Percentiles rank a stretch among this genome's conserved stretches.
phyloP scores from a whole-genome alignment of 2,797 vertebrate genomes.

The Tolypeutes matacus region DNA sequence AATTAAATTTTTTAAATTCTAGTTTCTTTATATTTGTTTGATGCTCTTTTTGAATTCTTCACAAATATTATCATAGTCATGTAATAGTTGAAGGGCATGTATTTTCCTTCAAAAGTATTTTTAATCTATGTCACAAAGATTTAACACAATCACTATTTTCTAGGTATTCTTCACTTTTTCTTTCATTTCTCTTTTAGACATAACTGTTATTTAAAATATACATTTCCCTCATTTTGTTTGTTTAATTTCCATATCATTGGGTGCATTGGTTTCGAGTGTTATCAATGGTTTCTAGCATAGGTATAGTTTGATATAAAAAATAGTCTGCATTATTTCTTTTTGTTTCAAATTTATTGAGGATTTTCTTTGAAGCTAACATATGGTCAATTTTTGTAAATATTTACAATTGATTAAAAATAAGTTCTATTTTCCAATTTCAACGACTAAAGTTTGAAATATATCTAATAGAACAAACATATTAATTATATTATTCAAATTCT shows the following conservation, averaged over 20 bases:
- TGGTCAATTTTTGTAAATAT: slow-evolving; percentile 16
- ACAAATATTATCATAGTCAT: neutral
- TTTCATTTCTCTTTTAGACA: neutral
- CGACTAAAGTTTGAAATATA: neutral
- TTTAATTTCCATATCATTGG: neutral
- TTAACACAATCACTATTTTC: neutral
- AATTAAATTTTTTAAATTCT: neutral
- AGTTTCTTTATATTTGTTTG: neutral
- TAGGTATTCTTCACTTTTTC: neutral
- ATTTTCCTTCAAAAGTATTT: neutral
- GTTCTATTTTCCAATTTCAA: neutral
- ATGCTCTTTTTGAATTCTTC: neutral
- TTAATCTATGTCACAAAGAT: neutral
- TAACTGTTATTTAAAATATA: neutral
- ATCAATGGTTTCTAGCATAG: neutral
- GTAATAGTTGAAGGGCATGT: neutral
- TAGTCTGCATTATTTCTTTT: neutral
- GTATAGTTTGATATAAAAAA: neutral
- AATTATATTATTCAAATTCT: slow-evolving; percentile 37
- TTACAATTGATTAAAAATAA: slow-evolving; percentile 39
- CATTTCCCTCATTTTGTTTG: neutral
- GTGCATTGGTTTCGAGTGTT: neutral
- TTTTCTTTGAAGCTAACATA: neutral
- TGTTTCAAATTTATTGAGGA: slow-evolving; percentile 24
- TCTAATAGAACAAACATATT: neutral